Conservation (phyloP, 2,888 invertebrate species). For the Sthenelais limicola region DNA sequence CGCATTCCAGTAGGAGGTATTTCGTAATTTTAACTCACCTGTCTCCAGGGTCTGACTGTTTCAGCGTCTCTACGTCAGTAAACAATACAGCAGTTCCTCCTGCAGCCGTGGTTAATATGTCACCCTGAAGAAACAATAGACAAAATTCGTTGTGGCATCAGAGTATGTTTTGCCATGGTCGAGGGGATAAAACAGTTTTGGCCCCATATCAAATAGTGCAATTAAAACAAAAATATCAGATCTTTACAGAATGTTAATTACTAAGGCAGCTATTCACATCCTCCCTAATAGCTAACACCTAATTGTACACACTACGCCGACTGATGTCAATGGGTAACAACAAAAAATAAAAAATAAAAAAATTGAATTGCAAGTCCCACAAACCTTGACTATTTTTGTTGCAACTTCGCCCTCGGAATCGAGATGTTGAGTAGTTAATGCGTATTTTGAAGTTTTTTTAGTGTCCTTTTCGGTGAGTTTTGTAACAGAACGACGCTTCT, state of each 20-base stretch:
- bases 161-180: too few relatives aligned
- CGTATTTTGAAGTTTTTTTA: constrained; percentile 84
- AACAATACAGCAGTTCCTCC: constrained; percentile 96
- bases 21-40: constrained; percentile 43
- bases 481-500: constrained; percentile 84
- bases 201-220: too few relatives aligned
- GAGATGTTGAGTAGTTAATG: constrained; percentile 91
- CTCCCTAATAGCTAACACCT: too few relatives aligned
- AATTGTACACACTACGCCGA: too few relatives aligned
- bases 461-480: constrained; percentile 86
- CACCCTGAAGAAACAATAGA: constrained; percentile 79
- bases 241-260: too few relatives aligned
- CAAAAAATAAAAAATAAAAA: constrained; percentile 1
- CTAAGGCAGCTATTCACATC: too few relatives aligned
- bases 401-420: constrained; percentile 94
- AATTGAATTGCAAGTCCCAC: not conserved
- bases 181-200: too few relatives aligned
- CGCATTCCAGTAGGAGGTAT: too few relatives aligned
- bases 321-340: too few relatives aligned
- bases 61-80: constrained; percentile 90
- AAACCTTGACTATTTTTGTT: constrained; percentile 90
- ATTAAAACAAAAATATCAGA: too few relatives aligned
- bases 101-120: constrained; percentile 92
- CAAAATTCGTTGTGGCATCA: too few relatives aligned
- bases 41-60: constrained; percentile 66